Conservation (phyloP, 2,888 invertebrate genomes). For the Sinodicranocentrus sp. region DNA sequence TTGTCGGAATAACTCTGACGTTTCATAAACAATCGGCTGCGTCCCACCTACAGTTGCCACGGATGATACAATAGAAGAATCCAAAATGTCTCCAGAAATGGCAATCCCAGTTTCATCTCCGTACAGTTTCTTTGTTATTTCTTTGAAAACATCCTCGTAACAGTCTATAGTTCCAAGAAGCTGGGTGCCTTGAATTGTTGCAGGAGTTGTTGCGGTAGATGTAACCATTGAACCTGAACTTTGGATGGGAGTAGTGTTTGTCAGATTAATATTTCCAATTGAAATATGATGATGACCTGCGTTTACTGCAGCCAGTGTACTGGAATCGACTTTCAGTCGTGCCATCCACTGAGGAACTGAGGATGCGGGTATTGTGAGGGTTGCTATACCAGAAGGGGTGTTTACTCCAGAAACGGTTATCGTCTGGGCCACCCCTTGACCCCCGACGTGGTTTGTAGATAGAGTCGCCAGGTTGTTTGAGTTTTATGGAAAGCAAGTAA, state of each 20-base stretch:
- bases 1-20: constrained; percentile 68
- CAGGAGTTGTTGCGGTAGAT: constrained; percentile 2
- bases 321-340: constrained; percentile 73
- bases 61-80: constrained; percentile 48
- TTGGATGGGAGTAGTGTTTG: not conserved
- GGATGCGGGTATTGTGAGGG: constrained; percentile 65
- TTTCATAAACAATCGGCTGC: constrained; percentile 72
- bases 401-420: constrained; percentile 69
- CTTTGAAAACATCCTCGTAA: constrained; percentile 93
- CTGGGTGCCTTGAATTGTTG: constrained; percentile 41
- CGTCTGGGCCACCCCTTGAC: constrained; percentile 67
- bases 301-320: constrained; percentile 30
- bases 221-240: constrained; percentile 19
- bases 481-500: no score
- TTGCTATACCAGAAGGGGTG: constrained; percentile 64
- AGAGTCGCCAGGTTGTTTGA: constrained; percentile 70
- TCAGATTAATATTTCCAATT: constrained; percentile 40
- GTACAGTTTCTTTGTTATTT: constrained; percentile 94
- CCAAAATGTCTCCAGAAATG: constrained; percentile 69
- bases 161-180: constrained; percentile 66
- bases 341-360: constrained; percentile 73
- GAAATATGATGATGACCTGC: constrained; percentile 5
- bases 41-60: constrained; percentile 37
- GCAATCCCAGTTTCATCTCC: constrained; percentile 89
- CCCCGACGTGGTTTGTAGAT: constrained; percentile 67